Base-by-base conservation (phyloP, 2,113 vertebrate species). In the Pygoscelis antarcticus region DNA sequence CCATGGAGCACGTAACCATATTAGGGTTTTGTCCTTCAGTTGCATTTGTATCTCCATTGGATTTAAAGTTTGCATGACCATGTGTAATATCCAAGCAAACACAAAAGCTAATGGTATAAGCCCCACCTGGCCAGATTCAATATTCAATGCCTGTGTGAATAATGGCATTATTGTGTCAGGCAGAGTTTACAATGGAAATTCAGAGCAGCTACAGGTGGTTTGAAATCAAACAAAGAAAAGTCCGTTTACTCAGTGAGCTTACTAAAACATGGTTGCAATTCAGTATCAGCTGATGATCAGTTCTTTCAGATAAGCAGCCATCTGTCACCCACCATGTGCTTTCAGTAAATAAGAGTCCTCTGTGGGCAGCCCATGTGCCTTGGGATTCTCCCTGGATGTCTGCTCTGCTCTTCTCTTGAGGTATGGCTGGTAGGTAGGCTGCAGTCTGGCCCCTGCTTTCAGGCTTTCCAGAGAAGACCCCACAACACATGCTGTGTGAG, bases 141-240 rank as follows among this genome's bases (percentile, higher is more conserved):
- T 93, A 84, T 83, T 87, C 83, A 84, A 46, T 81, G 83, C 27
- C 42, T 46, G 58, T 61, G 62, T 38, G 79, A 83, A 88, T 95
- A 93, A 81, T 49, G 57, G 74, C 69, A 29, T 90, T 71, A 76
- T 44, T 88, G 74, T 95, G 91, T 44, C 57, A 76, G 51, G 72
- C 62, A 66, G 83, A 65, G 74, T 80, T 76, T 88, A 91, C 83
- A 91, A 66, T 91, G 87, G 87, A 60, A 95, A 93, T 80, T 76
- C 69, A 90, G 74, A 87, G 62, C 74, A 84, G 83, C 68, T 91
- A 90, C 87, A 88, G 87, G 79, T 84, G 87, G 74, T 87, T 93
- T 91, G 94, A 83, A 93, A 75, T 55, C 79, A 93, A 82, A 92
- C 81, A 95, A 90, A 95, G 87, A 84, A 55, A 80, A 88, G 74